Base-by-base conservation (phyloP, 2,113 vertebrate genomes). In the Lynx canadensis region DNA sequence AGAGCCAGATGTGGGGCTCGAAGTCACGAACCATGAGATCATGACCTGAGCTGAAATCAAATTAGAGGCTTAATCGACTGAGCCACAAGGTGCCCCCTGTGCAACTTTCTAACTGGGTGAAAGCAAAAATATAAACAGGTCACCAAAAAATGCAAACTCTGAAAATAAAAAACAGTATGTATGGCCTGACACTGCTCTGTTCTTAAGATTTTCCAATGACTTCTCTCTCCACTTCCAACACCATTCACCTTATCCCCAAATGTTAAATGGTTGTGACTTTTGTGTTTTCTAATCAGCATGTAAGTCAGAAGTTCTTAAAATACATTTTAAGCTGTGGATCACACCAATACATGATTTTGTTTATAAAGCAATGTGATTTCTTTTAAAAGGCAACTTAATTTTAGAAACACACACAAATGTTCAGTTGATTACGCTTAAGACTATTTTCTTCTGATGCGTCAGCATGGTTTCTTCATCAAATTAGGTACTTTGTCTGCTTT, bases 391-490 rank as follows among this genome's bases (percentile, higher is more conserved):
- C 38, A 91, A 95, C 38, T 89, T 90, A 89, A 57, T 92, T 96
- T 81, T 86, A 60, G 94, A 97, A 97, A 93, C 21, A 69, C 57
- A 85, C 31, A 91, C 52, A 82, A 97, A 81, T 97, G 91, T 89
- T 84, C 81, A 94, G 71, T 73, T 85, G 69, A 95, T 97, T 86
- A 89, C 7, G 7, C 76, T 76, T 89, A 83, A 96, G 50, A 88
- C 36, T 48, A 41, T 88, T 97, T 84, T 91, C n/a, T 94, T 93
- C 55, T 89, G 57, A 78, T 97, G 94, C 88, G 41, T 96, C 93
- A 97, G 95, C 69, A 92, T 50, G 69, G 96, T 97, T 97, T 98
- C 78, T 83, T 94, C 94, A 97, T 91, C 29, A 23, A 63, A 82
- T 91, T 57, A 97, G 57, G 57, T 76, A 89, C 83, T 87, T 93